Evolutionary conservation across 2,888 invertebrate genomes (phyloP).

Genomic region (Prosapia bicincta): DNA sequence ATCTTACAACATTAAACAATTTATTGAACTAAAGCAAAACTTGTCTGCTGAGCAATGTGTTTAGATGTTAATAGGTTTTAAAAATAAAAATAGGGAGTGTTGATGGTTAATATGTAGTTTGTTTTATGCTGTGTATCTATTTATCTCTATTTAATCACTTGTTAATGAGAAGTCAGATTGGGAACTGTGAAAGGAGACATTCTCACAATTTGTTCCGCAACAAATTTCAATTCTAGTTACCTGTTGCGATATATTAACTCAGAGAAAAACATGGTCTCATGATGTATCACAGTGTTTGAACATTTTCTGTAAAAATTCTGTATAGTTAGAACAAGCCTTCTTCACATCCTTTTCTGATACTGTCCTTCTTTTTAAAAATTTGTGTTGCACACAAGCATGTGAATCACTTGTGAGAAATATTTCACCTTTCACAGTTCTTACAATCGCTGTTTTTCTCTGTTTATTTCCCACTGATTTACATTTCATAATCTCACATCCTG

Average conservation of each 20-base stretch:
- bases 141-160: not conserved
- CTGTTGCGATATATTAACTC: not conserved
- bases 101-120: not conserved
- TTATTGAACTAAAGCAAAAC: too few species aligned
- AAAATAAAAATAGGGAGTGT: too few species aligned
- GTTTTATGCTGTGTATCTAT: not conserved
- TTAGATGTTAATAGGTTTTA: too few species aligned
- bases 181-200: constrained; percentile 89
- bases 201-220: constrained; percentile 49
- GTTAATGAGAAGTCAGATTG: constrained; percentile 58
- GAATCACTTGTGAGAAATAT: constrained; percentile 64
- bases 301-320: not conserved
- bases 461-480: not conserved
- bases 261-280: not conserved
- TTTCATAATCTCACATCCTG: constrained; percentile 35
- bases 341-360: constrained; percentile 15
- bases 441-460: constrained; percentile 28
- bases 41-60: too few species aligned
- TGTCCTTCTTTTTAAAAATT: constrained; percentile 3
- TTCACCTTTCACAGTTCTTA: constrained; percentile 77
- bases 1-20: too few species aligned
- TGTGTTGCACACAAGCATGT: constrained; percentile 10
- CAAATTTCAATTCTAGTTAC: not conserved
- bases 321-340: constrained; percentile 6
- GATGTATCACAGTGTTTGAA: not conserved